Conservation (phyloP, 2,888 invertebrate genomes). For the Lepidochrysops patricia region DNA sequence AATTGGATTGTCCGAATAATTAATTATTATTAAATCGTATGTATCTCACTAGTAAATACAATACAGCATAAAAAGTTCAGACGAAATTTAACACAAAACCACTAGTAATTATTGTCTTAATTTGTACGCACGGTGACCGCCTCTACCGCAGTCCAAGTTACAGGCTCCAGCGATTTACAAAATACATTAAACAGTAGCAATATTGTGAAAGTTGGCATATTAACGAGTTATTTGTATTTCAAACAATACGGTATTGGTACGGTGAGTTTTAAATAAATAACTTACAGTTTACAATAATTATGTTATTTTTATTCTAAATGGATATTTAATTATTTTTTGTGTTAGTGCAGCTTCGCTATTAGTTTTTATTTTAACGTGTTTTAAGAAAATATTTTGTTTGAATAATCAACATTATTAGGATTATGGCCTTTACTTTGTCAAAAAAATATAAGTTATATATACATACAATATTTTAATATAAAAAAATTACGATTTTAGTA, state of each 20-base stretch:
- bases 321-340: not conserved
- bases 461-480: no score
- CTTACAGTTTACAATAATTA: no score
- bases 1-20: no score
- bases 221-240: no score
- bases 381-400: not conserved
- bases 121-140: constrained; percentile 62
- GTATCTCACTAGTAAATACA: constrained; percentile 34
- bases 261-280: no score
- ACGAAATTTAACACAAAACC: constrained; percentile 49
- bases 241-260: no score
- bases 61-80: constrained; percentile 62
- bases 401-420: not conserved
- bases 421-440: not conserved
- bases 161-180: constrained; percentile 34
- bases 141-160: constrained; percentile 34
- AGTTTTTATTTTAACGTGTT: not conserved
- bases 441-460: not conserved
- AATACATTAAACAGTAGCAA: not conserved
- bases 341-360: not conserved
- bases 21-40: no score
- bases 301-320: no score
- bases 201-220: not conserved
- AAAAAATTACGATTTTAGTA: no score
- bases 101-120: constrained; percentile 71